These are phyloP conservation scores for Catostylus mosaicus DNA, from an alignment of 30 jellyfish, hydroid and myxozoan genomes.

Conservation along the genomic window DNA sequence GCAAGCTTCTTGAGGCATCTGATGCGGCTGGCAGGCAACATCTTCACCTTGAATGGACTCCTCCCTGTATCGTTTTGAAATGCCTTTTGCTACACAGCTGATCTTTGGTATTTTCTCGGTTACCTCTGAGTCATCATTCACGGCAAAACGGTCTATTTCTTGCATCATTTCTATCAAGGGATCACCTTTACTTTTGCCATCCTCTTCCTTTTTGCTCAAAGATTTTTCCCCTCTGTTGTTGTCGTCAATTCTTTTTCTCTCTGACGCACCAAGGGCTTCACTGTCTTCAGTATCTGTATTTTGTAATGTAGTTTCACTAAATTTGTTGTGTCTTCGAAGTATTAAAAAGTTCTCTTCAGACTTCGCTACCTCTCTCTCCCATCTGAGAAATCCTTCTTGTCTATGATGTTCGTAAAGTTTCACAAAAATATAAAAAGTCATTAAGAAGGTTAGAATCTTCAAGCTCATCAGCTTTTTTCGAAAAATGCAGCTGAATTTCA, in stretches of 20 bases:
- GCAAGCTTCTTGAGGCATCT: constrained; percentile 65
- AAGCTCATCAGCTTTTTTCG: neutral
- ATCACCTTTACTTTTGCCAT: neutral
- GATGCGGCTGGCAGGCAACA: constrained; percentile 69
- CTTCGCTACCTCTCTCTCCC: too few species aligned
- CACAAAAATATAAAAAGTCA: neutral
- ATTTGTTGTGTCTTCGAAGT: too few species aligned
- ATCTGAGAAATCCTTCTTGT: too few species aligned
- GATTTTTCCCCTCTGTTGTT: neutral
- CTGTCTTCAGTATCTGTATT: too few species aligned
- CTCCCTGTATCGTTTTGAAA: neutral
- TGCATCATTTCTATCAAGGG: neutral
- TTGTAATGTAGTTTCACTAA: too few species aligned
- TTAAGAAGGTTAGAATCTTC: neutral
- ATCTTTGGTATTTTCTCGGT: neutral
- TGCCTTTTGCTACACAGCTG: neutral
- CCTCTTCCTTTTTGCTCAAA: too few species aligned
- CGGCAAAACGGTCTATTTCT: too few species aligned
- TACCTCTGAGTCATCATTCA: neutral
- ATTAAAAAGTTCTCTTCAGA: too few species aligned
- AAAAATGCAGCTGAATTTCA: neutral
- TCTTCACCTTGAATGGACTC: neutral
- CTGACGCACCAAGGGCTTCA: too few species aligned
- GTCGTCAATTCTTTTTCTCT: neutral
- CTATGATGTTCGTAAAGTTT: neutral